phyloP scores from a whole-genome alignment of 2,113 vertebrate genomes.

The Petromus typicus region DNA sequence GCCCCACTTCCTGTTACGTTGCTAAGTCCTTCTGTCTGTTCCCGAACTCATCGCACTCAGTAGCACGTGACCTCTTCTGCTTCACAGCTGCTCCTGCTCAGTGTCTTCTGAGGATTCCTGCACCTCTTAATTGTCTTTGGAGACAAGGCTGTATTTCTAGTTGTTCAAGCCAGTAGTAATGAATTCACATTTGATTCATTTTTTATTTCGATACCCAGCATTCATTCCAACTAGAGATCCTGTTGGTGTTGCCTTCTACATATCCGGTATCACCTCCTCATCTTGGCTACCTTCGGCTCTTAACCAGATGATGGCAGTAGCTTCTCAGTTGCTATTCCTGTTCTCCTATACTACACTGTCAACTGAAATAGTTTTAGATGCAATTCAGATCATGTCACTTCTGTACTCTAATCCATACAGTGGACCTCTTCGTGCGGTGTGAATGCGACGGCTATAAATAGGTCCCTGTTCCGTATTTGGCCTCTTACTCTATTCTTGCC shows the following conservation, averaged over 20 bases:
- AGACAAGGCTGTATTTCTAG: neutral
- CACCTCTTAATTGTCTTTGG: neutral
- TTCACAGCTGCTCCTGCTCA: neutral
- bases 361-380: neutral
- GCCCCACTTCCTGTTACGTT: neutral
- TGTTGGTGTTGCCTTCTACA: neutral
- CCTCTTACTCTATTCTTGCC: neutral
- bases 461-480: neutral
- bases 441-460: neutral
- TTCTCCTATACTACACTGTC: neutral
- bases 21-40: neutral
- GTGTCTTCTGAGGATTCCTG: neutral
- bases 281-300: neutral
- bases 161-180: neutral
- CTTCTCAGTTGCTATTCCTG: neutral
- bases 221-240: neutral
- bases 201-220: neutral
- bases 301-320: neutral
- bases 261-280: neutral
- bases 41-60: neutral
- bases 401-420: neutral
- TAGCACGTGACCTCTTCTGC: neutral
- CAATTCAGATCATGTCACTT: neutral
- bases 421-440: neutral
- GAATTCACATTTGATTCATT: neutral